These are phyloP conservation scores for Mormyrops attenuatus DNA, from an alignment of 2,797 vertebrate genomes.

Conservation along the genomic window DNA sequence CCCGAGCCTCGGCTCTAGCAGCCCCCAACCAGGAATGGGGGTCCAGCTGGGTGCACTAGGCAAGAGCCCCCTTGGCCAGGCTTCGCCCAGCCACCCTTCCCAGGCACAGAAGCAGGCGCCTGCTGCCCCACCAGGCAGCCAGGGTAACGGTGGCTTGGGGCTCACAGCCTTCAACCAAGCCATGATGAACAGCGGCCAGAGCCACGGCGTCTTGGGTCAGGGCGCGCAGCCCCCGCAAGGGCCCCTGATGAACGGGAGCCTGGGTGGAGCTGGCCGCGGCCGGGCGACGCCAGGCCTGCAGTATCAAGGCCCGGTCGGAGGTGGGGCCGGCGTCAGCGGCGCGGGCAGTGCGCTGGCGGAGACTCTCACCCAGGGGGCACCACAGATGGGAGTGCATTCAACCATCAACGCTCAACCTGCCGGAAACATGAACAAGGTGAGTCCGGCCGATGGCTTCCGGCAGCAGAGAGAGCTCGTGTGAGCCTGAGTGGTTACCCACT, in stretches of 20 bases:
- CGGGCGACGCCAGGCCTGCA: constrained; percentile 76
- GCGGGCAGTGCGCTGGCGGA: constrained; percentile 74
- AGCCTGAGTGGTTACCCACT: neutral
- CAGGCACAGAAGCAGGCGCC: constrained; percentile 84
- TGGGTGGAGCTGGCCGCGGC: constrained; percentile 82
- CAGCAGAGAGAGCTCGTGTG: neutral
- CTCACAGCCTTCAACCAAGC: constrained; percentile 84
- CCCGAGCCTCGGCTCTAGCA: constrained; percentile 66
- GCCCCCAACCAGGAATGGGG: constrained; percentile 73
- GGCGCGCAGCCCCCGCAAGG: constrained; percentile 69
- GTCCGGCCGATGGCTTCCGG: constrained; percentile 32
- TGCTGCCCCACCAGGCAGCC: constrained; percentile 55
- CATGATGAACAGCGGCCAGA: constrained; percentile 83
- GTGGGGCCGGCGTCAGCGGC: constrained; percentile 54
- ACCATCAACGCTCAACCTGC: constrained; percentile 77
- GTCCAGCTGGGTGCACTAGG: constrained; percentile 78
- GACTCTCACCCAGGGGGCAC: constrained; percentile 63
- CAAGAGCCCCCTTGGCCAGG: constrained; percentile 85
- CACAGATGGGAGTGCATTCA: constrained; percentile 76
- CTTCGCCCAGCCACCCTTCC: constrained; percentile 68
- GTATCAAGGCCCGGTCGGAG: constrained; percentile 65
- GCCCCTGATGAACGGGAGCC: constrained; percentile 91
- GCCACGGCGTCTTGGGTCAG: constrained; percentile 78
- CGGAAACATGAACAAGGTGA: constrained; percentile 89
- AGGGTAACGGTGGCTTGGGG: constrained; percentile 58